Base-by-base conservation (phyloP, 2,888 invertebrate genomes). In the Capitulum mitella region DNA sequence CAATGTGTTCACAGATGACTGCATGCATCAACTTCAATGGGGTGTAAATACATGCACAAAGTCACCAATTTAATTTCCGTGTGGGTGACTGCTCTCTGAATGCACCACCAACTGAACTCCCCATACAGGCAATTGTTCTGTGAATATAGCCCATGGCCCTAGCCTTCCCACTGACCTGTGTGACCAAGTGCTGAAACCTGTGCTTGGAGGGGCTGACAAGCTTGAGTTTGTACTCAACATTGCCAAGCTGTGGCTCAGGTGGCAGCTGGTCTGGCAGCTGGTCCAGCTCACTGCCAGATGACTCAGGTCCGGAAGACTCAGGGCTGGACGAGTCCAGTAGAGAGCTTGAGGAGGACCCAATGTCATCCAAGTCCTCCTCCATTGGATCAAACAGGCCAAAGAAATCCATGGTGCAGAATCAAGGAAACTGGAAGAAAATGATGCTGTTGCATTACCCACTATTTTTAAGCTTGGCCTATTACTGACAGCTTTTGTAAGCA, bases 181-280 rank as follows among this genome's bases (percentile, higher is more conserved):
- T 99, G 34, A 98, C 96, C 48, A 99, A 88, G 87, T 98, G 98
- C 86, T 99, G 96, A 84, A 97, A 92, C 80, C 98, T 89, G 83
- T 93, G 92, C 85, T 93, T 92, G 37, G 96, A 93, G 0, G 97
- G 95, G 85, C 93, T 93, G 14, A 98, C 93, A 79, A 99, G 88
- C 84, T 98, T 97, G 80, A 98, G 86, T 87, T 98, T 98, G 86
- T 98, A 98, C 86, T 98, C 98, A 48, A 98, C 91, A 85, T 98
- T 98, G 16, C 98, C 98, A 83, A 95, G 91, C 85, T 97, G 92
- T 0, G 96, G 94, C 85, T 97, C 96, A 0, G 96, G 96, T 0
- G 96, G 96, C 54, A 95, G 87, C 58, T 82, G 81, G 64, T 81
- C 81, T 3, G 81, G 81, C 34, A 81, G 77, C 76, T 76, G 76